Evolutionary conservation across 2,797 vertebrate species (phyloP).

Genomic region (Ispidina picta): DNA sequence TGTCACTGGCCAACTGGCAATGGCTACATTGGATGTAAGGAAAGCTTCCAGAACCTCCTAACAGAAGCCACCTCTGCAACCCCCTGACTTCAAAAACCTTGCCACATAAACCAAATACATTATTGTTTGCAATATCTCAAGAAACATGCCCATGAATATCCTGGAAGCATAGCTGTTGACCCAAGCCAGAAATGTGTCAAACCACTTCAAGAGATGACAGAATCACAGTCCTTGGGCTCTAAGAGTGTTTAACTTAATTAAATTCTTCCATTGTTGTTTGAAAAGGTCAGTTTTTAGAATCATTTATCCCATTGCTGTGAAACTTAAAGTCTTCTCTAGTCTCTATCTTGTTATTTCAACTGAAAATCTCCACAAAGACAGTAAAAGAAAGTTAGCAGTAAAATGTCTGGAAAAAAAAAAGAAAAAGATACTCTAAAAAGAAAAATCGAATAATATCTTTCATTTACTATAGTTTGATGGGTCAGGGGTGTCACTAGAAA

Average conservation of each 20-base stretch:
- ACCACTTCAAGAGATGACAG: background rate
- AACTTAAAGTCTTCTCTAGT: background rate
- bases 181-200: background rate
- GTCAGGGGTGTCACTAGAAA: background rate
- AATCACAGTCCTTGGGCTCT: background rate
- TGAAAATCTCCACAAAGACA: background rate
- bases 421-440: background rate
- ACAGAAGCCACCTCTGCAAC: background rate
- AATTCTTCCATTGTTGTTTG: background rate
- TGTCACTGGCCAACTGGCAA: accelerated
- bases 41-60: background rate
- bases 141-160: background rate
- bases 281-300: background rate
- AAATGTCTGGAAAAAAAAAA: background rate
- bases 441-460: background rate
- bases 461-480: background rate
- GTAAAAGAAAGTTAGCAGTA: background rate
- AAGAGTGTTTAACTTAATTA: background rate
- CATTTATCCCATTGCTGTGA: background rate
- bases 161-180: background rate
- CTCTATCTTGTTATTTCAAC: background rate
- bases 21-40: accelerated
- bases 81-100: background rate
- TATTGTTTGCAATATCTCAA: background rate
- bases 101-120: background rate